phyloP scores from a whole-genome alignment of 2,797 vertebrate species.

The Champsocephalus esox region DNA sequence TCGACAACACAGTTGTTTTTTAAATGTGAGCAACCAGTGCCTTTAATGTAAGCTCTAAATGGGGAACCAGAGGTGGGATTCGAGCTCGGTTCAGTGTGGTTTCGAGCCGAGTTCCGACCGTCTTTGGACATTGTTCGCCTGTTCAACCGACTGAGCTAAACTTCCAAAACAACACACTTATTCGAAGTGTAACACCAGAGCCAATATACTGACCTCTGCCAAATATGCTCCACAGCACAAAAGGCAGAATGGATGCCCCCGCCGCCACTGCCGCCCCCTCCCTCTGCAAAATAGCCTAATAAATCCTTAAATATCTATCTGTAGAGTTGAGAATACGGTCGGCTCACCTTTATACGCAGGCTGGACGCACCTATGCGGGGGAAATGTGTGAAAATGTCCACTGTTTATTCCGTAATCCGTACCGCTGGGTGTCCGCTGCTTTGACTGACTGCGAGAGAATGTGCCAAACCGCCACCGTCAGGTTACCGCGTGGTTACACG shows the following conservation, averaged over 20 bases:
- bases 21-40: too few species aligned
- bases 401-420: constrained; percentile 56
- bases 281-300: constrained; percentile 51
- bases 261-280: constrained; percentile 52
- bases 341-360: constrained; percentile 64
- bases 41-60: too few species aligned
- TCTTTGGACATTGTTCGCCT: too few species aligned
- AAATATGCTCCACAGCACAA: constrained; percentile 72
- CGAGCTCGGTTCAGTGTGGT: too few species aligned
- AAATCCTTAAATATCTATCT: constrained; percentile 23
- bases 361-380: constrained; percentile 55
- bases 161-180: not conserved
- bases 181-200: not conserved
- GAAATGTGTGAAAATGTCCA: constrained; percentile 49
- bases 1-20: not conserved
- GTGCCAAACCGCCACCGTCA: constrained; percentile 45
- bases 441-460: constrained; percentile 69
- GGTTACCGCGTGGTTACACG: accelerated
- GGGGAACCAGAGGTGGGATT: too few species aligned
- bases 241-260: constrained; percentile 69
- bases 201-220: constrained; percentile 45
- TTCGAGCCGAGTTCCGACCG: too few species aligned
- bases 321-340: constrained; percentile 5
- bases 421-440: constrained; percentile 55
- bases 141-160: too few species aligned